Evolutionary conservation across 1,140 invertebrate species (phyloP), one percentile per base, ranked within the genome.

Genomic region (Drosophila kanapiae): DNA sequence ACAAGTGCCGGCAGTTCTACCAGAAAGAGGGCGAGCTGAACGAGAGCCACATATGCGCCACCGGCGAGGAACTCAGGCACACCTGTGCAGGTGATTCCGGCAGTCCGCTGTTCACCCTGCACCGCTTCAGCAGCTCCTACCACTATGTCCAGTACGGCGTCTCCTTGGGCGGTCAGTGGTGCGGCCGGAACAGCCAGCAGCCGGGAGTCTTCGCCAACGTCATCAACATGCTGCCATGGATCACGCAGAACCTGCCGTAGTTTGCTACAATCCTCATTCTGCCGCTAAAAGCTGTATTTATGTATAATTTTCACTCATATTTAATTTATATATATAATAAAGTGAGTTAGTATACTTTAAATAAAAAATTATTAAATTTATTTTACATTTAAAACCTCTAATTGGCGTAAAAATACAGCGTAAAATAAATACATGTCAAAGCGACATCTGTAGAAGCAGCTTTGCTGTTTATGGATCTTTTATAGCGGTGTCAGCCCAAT

Each of bases 81-180:
- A 94, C 96, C 0, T 96, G 96, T 72, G 93, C 93, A 64, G 96
- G 96, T 14, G 96, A 97, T 78, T 96, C 96, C 5, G 96, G 96
- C 10, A 96, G 96, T 1, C 96, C 96, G 0, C 91, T 97, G 5
- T 91, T 92, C 61, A 70, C 75, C 54, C 74, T 58, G 16, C 65
- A 77, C 16, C 18, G 14, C 1, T 92, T 81, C 42, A 79, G 74
- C 37, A 27, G 51, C 7, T 42, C n/a, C 0, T 48, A 27, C 8
- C 91, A 88, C 31, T 87, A 64, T 16, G 68, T 91, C 1, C 91
- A 92, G 68, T 92, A 92, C 38, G 91, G 82, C 10, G 59, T 92
- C 0, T 91, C 91, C 7, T 79, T 49, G n/a, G 91, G 91, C 1
- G 85, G 80, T 4, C 13, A 27, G 6, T 75, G 53, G 5, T 92